Evolutionary conservation across 2,113 vertebrate species (phyloP).

Genomic region (Leuciscus idus): DNA sequence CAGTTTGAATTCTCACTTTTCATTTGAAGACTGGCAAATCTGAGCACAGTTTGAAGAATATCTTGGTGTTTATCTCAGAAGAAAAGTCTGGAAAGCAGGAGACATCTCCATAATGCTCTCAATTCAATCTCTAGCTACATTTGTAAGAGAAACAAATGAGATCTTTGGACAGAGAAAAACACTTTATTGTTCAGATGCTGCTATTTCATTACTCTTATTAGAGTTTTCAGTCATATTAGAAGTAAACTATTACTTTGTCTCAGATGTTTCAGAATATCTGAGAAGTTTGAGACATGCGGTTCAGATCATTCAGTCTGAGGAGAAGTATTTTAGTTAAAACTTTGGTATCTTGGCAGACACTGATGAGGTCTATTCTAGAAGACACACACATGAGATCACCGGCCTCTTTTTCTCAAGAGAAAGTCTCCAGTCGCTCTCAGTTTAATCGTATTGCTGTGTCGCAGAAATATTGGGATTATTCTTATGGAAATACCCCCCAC

Average conservation of each 20-base stretch:
- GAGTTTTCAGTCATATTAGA: not conserved
- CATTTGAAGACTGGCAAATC: not conserved
- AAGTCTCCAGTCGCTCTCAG: not conserved
- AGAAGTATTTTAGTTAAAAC: not conserved
- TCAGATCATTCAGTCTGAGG: too few relatives aligned
- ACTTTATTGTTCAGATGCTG: not conserved
- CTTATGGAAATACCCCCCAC: constrained; percentile 17
- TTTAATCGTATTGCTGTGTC: not conserved
- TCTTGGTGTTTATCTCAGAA: not conserved
- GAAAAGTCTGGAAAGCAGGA: not conserved
- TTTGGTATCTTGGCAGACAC: not conserved
- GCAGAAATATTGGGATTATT: not conserved
- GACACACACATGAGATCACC: constrained; percentile 51
- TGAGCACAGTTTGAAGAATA: not conserved
- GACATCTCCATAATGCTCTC: too few relatives aligned
- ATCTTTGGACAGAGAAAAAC: not conserved
- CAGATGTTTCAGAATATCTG: not conserved
- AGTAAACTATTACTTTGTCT: not conserved
- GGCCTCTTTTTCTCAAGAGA: not conserved
- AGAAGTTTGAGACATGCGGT: not conserved
- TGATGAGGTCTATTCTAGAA: constrained; percentile 35
- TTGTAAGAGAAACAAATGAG: too few relatives aligned
- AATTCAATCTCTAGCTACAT: not conserved
- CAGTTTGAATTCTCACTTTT: not conserved
- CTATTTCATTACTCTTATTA: not conserved